Conservation (phyloP, 2,888 invertebrate species). For the Mimas tiliae region DNA sequence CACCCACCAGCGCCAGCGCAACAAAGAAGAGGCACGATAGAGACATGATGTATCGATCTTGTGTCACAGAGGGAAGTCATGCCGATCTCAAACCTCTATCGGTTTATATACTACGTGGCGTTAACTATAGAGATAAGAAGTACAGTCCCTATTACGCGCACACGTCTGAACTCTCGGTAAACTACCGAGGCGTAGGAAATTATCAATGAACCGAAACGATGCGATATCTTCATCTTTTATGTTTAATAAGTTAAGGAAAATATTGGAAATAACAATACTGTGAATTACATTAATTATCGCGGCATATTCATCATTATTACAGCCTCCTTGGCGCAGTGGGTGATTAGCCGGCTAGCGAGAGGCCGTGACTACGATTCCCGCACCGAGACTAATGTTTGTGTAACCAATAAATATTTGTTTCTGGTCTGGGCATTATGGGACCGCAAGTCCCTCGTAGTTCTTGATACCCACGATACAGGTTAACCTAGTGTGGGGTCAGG, state of each 20-base stretch:
- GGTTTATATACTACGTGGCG: not conserved
- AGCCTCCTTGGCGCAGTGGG: too few species aligned
- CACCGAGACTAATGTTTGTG: too few species aligned
- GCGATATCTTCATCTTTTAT: not conserved
- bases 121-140: not conserved
- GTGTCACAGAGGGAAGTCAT: not conserved
- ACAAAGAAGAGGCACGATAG: not conserved
- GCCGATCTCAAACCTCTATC: not conserved
- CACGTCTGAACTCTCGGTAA: not conserved
- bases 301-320: too few species aligned
- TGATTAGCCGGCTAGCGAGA: too few species aligned
- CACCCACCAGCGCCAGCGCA: slow-evolving; percentile 12
- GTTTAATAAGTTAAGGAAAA: not conserved
- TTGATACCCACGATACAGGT: too few species aligned
- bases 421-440: too few species aligned
- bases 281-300: not conserved
- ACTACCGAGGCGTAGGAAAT: not conserved
- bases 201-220: not conserved
- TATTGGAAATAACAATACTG: not conserved
- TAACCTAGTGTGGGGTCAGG: too few species aligned
- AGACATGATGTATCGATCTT: slow-evolving; percentile 9
- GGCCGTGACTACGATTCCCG: too few species aligned
- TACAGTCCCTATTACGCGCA: not conserved
- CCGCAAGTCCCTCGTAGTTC: too few species aligned
- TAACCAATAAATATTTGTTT: too few species aligned